A percentile compares a stretch with the other conserved stretches of the same genome.
Conservation (phyloP, 2,888 invertebrate genomes). For the Pristionchus japonicus region DNA sequence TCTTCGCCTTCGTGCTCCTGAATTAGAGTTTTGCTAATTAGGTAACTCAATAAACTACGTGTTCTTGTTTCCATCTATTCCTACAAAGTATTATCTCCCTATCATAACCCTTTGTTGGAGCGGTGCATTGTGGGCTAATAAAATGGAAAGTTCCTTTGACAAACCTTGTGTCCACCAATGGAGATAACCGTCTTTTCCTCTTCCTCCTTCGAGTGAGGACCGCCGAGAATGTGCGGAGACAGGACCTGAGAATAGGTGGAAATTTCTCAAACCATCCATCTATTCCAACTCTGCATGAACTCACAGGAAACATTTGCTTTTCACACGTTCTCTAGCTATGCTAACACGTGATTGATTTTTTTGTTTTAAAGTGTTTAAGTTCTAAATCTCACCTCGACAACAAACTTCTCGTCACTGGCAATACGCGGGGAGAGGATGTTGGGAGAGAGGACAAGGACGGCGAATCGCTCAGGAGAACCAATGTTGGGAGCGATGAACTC, state of each 20-base stretch:
- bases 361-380: too few species aligned
- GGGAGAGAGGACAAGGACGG: constrained; percentile 67
- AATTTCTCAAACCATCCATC: background rate
- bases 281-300: too few species aligned
- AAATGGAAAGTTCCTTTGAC: too few species aligned
- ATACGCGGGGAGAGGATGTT: constrained; percentile 68
- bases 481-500: constrained; percentile 62
- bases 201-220: constrained; percentile 65
- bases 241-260: constrained; percentile 50
- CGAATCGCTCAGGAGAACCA: constrained; percentile 62
- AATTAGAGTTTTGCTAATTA: background rate
- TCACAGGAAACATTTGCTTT: too few species aligned
- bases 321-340: too few species aligned
- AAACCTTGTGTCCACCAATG: constrained; percentile 50
- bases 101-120: too few species aligned
- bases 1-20: constrained; percentile 47
- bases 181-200: constrained; percentile 58
- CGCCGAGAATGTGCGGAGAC: constrained; percentile 66
- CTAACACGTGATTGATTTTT: too few species aligned
- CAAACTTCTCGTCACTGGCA: constrained; percentile 62
- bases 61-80: too few species aligned
- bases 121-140: too few species aligned
- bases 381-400: constrained; percentile 64
- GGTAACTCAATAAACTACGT: too few species aligned
- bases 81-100: too few species aligned